phyloP scores from a whole-genome alignment of 2,113 vertebrate genomes.

The Crotalus horridus region DNA sequence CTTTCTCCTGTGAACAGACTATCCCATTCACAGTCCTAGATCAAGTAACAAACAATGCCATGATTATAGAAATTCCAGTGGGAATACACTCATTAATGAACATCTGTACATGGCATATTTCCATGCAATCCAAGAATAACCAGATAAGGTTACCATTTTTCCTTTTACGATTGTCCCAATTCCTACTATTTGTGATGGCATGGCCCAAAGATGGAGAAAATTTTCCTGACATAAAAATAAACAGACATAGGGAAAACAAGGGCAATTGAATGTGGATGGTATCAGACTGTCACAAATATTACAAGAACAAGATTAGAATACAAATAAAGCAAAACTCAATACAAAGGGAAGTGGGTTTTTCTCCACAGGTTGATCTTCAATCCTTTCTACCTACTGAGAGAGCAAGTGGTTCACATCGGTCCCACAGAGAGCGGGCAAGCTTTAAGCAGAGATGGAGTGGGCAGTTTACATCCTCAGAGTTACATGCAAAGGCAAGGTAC shows the following conservation, averaged over 20 bases:
- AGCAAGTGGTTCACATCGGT: not conserved
- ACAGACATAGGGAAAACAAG: not conserved
- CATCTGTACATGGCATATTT: not conserved
- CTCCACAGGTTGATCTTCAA: not conserved
- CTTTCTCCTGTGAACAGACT: not conserved
- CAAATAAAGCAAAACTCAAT: not conserved
- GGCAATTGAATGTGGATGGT: not conserved
- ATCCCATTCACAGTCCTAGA: not conserved
- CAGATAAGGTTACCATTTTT: not conserved
- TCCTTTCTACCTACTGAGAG: not conserved
- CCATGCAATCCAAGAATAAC: not conserved
- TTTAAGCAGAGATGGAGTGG: not conserved
- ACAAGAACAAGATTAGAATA: not conserved
- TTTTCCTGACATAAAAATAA: not conserved
- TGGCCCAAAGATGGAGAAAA: not conserved
- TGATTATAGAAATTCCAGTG: not conserved
- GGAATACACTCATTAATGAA: not conserved
- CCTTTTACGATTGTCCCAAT: not conserved
- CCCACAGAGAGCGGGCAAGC: not conserved
- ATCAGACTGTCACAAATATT: not conserved
- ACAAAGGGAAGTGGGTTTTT: not conserved
- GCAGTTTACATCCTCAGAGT: not conserved
- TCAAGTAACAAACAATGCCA: not conserved
- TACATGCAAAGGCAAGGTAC: not conserved
- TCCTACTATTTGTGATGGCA: not conserved